Percentiles rank a stretch among this genome's conserved stretches.
These are phyloP conservation scores for Magallana angulata DNA, from an alignment of 1,140 invertebrate species.

Conservation along the genomic window DNA sequence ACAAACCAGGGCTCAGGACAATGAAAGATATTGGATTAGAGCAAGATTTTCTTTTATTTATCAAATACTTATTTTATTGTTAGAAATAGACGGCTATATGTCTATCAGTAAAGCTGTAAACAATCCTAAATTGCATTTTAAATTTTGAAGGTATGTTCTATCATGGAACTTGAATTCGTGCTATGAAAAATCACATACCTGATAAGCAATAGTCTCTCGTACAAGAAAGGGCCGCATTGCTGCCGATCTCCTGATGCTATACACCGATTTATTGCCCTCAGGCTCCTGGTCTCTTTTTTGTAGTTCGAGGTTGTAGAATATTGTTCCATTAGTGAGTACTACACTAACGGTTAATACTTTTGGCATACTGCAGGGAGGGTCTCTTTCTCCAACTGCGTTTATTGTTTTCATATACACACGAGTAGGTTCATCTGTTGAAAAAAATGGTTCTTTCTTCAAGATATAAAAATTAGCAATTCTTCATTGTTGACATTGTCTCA, in stretches of 20 bases:
- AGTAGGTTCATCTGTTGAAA: background rate
- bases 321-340: background rate
- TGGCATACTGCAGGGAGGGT: background rate
- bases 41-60: too few relatives aligned
- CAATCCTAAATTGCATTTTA: too few relatives aligned
- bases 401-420: background rate
- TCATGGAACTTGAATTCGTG: background rate
- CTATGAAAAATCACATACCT: background rate
- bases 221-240: background rate
- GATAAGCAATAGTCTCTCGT: background rate
- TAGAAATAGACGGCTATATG: too few relatives aligned
- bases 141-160: background rate
- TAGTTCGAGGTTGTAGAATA: constrained; percentile 19
- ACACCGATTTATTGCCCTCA: background rate
- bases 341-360: constrained; percentile 20
- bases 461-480: too few relatives aligned
- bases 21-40: too few relatives aligned
- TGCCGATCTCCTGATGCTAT: background rate
- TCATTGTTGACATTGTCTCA: background rate
- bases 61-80: too few relatives aligned
- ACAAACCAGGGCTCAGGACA: too few relatives aligned
- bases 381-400: background rate
- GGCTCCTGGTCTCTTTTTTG: background rate
- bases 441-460: background rate
- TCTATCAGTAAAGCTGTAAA: too few relatives aligned